These are phyloP conservation scores for Etia nguti DNA, from an alignment of 2,113 vertebrate species.

Conservation along the genomic window DNA sequence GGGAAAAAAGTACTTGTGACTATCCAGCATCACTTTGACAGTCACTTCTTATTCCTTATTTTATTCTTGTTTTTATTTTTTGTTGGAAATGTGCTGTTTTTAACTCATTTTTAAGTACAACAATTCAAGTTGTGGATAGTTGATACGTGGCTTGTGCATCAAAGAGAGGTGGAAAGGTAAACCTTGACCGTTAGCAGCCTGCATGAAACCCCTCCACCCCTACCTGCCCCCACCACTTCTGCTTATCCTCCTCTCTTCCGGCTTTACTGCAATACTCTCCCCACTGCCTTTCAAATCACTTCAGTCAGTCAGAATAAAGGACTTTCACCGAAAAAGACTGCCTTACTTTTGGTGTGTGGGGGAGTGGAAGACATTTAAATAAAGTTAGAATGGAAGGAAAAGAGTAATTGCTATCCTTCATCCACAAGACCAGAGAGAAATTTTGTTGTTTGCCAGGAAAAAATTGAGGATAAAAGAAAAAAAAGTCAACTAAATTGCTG, in stretches of 20 bases:
- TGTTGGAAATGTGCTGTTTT: background rate
- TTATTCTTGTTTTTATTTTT: background rate
- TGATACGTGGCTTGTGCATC: background rate
- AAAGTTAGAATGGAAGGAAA: background rate
- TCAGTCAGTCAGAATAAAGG: conserved; percentile 38
- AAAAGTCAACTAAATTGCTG: background rate
- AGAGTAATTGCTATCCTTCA: background rate
- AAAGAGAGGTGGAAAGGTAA: background rate
- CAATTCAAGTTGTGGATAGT: background rate
- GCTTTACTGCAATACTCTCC: background rate
- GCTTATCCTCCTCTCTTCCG: background rate
- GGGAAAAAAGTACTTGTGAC: background rate
- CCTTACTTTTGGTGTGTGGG: background rate
- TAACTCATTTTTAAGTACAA: background rate
- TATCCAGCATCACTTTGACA: background rate
- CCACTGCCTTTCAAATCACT: conserved; percentile 51
- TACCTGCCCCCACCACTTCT: background rate
- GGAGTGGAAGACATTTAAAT: background rate
- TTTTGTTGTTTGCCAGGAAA: background rate
- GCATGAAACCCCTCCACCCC: conserved; percentile 7
- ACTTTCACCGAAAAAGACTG: conserved; percentile 30
- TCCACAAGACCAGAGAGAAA: background rate
- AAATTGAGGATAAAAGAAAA: background rate
- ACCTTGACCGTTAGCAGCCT: conserved; percentile 7
- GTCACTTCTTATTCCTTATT: background rate